Conservation (phyloP, 2,113 vertebrate genomes). For the Phoenicopterus ruber region DNA sequence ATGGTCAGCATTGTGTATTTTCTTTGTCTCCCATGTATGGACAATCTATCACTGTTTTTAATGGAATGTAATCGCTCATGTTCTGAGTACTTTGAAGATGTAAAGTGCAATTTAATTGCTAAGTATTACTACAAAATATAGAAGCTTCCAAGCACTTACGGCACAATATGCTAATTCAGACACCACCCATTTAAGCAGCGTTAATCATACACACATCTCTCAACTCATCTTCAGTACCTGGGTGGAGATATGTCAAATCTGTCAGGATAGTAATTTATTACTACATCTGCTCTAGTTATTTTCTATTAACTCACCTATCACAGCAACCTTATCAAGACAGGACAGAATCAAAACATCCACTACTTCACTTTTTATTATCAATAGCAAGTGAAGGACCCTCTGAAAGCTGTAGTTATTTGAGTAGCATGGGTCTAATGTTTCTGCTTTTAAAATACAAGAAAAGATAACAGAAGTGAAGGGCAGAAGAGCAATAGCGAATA, state of each 20-base stretch:
- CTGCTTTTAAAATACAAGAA: background rate
- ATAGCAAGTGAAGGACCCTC: background rate
- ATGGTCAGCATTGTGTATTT: background rate
- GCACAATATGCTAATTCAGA: conserved; percentile 29
- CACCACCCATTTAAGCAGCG: background rate
- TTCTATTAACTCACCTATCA: conserved; percentile 15
- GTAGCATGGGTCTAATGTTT: background rate
- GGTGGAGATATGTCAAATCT: conserved; percentile 8
- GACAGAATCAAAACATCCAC: background rate
- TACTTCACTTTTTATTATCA: background rate
- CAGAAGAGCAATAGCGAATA: background rate
- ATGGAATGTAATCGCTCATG: background rate
- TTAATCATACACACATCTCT: conserved; percentile 40
- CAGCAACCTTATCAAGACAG: background rate
- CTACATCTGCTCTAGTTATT: conserved; percentile 3
- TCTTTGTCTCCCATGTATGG: background rate
- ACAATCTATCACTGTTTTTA: background rate
- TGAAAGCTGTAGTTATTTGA: background rate
- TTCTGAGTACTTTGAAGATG: background rate
- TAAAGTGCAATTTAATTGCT: conserved; percentile 19
- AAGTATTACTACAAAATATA: background rate
- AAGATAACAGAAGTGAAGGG: background rate
- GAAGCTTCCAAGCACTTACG: background rate
- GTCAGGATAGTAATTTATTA: conserved; percentile 25
- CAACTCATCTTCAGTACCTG: background rate